Evolutionary conservation across 2,888 invertebrate species (phyloP).

Genomic region (Hypomecis punctinalis): DNA sequence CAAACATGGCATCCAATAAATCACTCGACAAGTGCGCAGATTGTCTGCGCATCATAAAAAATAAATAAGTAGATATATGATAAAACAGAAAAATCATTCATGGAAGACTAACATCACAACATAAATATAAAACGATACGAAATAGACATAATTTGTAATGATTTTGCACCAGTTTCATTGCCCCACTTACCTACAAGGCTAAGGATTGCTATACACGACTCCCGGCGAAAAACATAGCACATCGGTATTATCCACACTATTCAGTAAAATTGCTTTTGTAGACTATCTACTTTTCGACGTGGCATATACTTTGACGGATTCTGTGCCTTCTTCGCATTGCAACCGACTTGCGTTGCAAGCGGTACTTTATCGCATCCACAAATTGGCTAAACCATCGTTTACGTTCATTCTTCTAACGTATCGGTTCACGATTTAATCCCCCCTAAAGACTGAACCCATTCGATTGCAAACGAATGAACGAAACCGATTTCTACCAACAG

Average conservation of each 20-base stretch:
- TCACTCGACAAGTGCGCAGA: conserved; percentile 55
- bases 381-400: too few relatives aligned
- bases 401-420: too few relatives aligned
- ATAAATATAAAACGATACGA: conserved; percentile 78
- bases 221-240: conserved; percentile 25
- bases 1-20: conserved; percentile 63
- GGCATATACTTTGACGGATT: conserved; percentile 5
- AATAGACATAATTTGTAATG: conserved; percentile 64
- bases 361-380: background rate
- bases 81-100: conserved; percentile 63
- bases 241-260: background rate
- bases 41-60: conserved; percentile 66
- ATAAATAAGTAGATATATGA: conserved; percentile 68
- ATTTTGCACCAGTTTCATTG: conserved; percentile 63
- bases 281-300: conserved; percentile 2
- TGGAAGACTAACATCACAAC: conserved; percentile 85
- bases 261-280: background rate
- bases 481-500: too few relatives aligned
- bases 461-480: too few relatives aligned
- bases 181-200: conserved; percentile 26
- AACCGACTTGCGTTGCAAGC: conserved; percentile 9
- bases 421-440: too few relatives aligned
- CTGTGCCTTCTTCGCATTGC: background rate
- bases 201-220: conserved; percentile 28
- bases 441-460: too few relatives aligned